A percentile compares a stretch with the other conserved stretches of the same genome.
Conservation (phyloP, 1,140 invertebrate species). For the Branchinecta lindahli region DNA sequence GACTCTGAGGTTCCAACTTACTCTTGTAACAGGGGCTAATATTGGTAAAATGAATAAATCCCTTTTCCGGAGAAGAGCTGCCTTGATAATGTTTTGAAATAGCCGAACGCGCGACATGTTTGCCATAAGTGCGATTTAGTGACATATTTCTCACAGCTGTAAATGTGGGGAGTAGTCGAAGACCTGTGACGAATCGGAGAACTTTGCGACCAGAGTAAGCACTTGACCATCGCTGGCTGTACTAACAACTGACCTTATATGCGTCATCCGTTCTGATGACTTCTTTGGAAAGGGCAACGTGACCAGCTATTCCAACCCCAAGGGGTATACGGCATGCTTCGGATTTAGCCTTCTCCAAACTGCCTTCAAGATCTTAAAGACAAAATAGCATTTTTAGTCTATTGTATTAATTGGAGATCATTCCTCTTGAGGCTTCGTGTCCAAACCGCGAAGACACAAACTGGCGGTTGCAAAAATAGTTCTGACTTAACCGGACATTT, state of each 20-base stretch:
- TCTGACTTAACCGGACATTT: not conserved
- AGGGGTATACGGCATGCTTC: constrained; percentile 51
- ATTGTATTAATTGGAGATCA: not conserved
- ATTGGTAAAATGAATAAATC: no score
- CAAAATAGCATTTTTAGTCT: constrained; percentile 11
- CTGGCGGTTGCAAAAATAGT: not conserved
- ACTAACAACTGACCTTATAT: constrained; percentile 44
- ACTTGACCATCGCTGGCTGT: no score
- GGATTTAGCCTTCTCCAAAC: constrained; percentile 31
- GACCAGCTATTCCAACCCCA: constrained; percentile 73
- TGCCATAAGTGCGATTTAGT: no score
- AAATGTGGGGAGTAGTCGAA: no score
- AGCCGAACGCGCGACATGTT: no score
- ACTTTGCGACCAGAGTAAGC: no score
- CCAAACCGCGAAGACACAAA: not conserved
- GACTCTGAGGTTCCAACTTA: no score
- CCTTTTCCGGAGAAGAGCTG: no score
- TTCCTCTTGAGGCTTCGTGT: not conserved
- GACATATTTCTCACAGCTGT: no score
- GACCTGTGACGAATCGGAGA: no score
- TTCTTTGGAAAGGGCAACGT: constrained; percentile 69
- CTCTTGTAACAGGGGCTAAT: no score
- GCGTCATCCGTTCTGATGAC: constrained; percentile 80
- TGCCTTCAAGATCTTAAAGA: constrained; percentile 50
- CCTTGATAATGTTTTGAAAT: no score